phyloP scores from a whole-genome alignment of 2,888 invertebrate genomes.

The Exocentrus adspersus region DNA sequence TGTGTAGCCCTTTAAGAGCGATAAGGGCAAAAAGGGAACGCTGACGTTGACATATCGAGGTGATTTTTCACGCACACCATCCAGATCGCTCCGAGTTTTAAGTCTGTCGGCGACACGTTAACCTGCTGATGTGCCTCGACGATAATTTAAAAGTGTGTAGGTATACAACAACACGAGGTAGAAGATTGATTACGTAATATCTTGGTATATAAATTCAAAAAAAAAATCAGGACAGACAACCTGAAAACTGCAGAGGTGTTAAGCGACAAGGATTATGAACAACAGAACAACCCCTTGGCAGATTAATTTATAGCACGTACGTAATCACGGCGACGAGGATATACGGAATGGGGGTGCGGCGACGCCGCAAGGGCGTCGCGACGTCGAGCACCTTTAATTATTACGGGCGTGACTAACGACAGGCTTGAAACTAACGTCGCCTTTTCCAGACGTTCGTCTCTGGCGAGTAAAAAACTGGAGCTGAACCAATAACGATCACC shows the following conservation, averaged over 20 bases:
- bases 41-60: conserved; percentile 8
- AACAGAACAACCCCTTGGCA: conserved; percentile 36
- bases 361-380: conserved; percentile 18
- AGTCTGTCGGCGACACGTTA: not conserved
- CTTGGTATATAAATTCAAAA: no score
- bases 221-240: conserved; percentile 32
- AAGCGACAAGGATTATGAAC: conserved; percentile 47
- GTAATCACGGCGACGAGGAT: conserved; percentile 40
- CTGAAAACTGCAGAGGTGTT: conserved; percentile 41
- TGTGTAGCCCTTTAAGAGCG: not conserved
- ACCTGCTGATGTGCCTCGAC: not conserved
- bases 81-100: no score
- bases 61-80: conserved; percentile 6
- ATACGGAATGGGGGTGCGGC: conserved; percentile 4
- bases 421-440: conserved; percentile 23
- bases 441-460: no score
- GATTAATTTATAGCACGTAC: conserved; percentile 48
- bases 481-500: no score
- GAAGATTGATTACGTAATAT: no score
- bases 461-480: no score
- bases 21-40: conserved; percentile 1
- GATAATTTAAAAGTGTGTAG: no score
- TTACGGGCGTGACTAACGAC: conserved; percentile 18
- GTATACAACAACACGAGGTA: no score
- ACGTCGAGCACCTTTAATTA: conserved; percentile 33